phyloP scores from a whole-genome alignment of 1,140 invertebrate species.

The Idris sp. region DNA sequence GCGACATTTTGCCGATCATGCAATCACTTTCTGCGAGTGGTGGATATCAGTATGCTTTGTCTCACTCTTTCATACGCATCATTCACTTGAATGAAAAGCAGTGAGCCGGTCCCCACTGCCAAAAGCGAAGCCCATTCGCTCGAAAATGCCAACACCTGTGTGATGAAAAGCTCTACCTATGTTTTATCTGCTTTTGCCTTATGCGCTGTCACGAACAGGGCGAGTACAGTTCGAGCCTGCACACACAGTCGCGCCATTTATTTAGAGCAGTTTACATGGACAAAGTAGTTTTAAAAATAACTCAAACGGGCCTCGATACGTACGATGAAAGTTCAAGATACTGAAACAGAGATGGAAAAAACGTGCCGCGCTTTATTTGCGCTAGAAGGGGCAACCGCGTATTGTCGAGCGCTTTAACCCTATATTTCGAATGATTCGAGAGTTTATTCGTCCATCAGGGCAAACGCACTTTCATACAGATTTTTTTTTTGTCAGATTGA shows the following conservation, averaged over 20 bases:
- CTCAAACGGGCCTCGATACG: slow-evolving; percentile 43
- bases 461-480: too few relatives aligned
- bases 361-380: too few relatives aligned
- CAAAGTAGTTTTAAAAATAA: slow-evolving; percentile 52
- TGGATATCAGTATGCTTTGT: slow-evolving; percentile 23
- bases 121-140: slow-evolving; percentile 46
- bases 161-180: slow-evolving; percentile 37
- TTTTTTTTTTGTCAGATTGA: too few relatives aligned
- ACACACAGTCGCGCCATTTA: slow-evolving; percentile 31
- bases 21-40: slow-evolving; percentile 19
- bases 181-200: slow-evolving; percentile 42
- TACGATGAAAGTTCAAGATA: slow-evolving; percentile 56
- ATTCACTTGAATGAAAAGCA: slow-evolving; percentile 44
- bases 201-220: slow-evolving; percentile 40
- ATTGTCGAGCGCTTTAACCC: too few relatives aligned
- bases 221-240: slow-evolving; percentile 26
- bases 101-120: slow-evolving; percentile 47
- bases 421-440: too few relatives aligned
- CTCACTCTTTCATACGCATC: slow-evolving; percentile 21
- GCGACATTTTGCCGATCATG: slow-evolving; percentile 11
- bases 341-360: slow-evolving; percentile 26
- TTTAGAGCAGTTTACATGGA: slow-evolving; percentile 47
- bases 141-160: slow-evolving; percentile 48
- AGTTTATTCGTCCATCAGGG: too few relatives aligned
- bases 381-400: too few relatives aligned